Base-by-base conservation (phyloP, 2,113 vertebrate genomes). In the Motacilla tschutschensis region DNA sequence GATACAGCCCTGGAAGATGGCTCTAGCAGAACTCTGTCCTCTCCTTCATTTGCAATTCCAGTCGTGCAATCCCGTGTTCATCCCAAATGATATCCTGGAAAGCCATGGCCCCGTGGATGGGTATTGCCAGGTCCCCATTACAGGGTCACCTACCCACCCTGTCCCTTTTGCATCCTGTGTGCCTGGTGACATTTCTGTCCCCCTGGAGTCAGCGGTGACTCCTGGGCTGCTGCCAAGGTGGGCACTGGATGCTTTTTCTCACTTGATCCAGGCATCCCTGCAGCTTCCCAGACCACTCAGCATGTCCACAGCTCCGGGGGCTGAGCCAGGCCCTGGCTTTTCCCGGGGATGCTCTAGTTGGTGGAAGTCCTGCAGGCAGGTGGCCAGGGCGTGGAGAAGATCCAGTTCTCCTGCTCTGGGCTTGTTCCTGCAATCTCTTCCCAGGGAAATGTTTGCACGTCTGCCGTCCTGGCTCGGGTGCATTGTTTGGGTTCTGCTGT, bases 401-500 rank as follows among this genome's bases (percentile, higher is more conserved):
- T 91, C 80, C 94, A 94, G 74, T 78, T 71, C 88, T 57, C 55
- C 65, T n/a, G 48, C 17, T 86, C 83, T 15, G 3, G 63, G 74
- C 86, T 88, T 48, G 77, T 84, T 90, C 89, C 84, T 90, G 79
- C 9, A 0, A 17, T 73, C 78, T 43, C 79, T 77, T 91, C 89
- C 84, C 82, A 66, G 71, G 75, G 87, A 88, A 88, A 65, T 9
- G 7, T 69, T 94, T 90, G 94, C 89, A 88, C 48, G 59, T 88
- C 91, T 93, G 89, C 66, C 0, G 35, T 86, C 67, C 84, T 95
- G 92, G 91, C 94, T 84, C 1, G 29, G 15, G 18, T 35, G 35
- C 18, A 63, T 84, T 93, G 87, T 91, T 95, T 94, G 92, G 92
- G 91, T 91, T 90, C 87, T 87, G 51, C 87, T 95, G 94, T 58